A percentile compares a stretch with the other conserved stretches of the same genome.
Conservation (phyloP, 2,888 invertebrate genomes). For the Tupiocoris notatus region DNA sequence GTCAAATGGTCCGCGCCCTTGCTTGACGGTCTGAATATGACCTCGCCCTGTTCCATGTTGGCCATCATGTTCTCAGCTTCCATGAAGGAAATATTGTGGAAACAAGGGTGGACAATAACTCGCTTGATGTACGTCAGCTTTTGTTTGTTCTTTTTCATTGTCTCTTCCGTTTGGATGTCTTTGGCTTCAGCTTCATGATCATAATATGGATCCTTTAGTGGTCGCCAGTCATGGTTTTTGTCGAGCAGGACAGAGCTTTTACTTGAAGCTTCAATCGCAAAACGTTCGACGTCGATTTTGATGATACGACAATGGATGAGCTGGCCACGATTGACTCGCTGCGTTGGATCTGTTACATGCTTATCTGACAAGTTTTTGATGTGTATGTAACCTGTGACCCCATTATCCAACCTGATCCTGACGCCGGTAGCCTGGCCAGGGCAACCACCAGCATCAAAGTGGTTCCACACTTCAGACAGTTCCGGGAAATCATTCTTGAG, state of each 20-base stretch:
- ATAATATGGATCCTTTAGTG: slow-evolving; percentile 84
- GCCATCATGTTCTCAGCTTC: slow-evolving; percentile 90
- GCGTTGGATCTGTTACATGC: slow-evolving; percentile 88
- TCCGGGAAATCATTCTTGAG: slow-evolving; percentile 94
- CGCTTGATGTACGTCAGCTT: slow-evolving; percentile 87
- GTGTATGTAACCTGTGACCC: slow-evolving; percentile 87
- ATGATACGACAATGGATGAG: slow-evolving; percentile 83
- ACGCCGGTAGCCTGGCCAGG: slow-evolving; percentile 95
- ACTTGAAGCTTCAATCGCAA: slow-evolving; percentile 89
- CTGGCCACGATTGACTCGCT: slow-evolving; percentile 81
- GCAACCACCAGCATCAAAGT: slow-evolving; percentile 93
- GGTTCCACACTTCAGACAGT: slow-evolving; percentile 94
- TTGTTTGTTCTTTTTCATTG: slow-evolving; percentile 78
- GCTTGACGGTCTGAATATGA: slow-evolving; percentile 92
- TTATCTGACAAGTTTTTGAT: slow-evolving; percentile 92
- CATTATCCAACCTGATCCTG: slow-evolving; percentile 85
- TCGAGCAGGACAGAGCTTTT: slow-evolving; percentile 90
- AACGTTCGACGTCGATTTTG: slow-evolving; percentile 95
- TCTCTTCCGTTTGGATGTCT: slow-evolving; percentile 74
- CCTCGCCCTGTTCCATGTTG: slow-evolving; percentile 94
- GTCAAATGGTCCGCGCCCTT: slow-evolving; percentile 95
- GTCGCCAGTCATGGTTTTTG: slow-evolving; percentile 88
- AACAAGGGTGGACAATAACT: slow-evolving; percentile 95
- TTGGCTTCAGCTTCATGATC: slow-evolving; percentile 81
- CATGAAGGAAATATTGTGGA: slow-evolving; percentile 91